A percentile compares a stretch with the other conserved stretches of the same genome.
These are phyloP conservation scores for Sinonovacula constricta DNA, from an alignment of 1,140 invertebrate genomes.

Conservation along the genomic window DNA sequence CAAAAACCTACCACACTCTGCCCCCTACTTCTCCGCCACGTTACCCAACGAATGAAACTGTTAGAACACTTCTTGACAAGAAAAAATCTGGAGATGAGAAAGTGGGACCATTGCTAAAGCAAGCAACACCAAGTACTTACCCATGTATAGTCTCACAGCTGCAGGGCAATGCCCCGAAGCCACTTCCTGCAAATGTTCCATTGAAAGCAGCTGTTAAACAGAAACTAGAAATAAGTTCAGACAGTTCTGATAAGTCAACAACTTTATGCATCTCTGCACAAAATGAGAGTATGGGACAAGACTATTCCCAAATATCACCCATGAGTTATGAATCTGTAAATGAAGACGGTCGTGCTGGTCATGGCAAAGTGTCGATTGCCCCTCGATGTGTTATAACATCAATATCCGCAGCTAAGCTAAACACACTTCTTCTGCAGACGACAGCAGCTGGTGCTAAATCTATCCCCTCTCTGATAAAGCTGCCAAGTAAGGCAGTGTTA, in stretches of 20 bases:
- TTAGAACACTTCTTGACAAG: constrained; percentile 43
- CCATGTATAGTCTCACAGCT: background rate
- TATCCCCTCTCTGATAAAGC: constrained; percentile 44
- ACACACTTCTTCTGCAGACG: constrained; percentile 44
- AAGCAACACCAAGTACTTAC: background rate
- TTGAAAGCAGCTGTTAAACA: background rate
- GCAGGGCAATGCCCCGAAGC: background rate
- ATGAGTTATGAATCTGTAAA: background rate
- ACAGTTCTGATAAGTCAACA: too few relatives aligned
- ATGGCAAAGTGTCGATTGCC: background rate
- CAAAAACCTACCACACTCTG: background rate
- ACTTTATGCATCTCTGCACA: background rate
- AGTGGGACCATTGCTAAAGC: background rate
- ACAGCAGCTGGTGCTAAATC: constrained; percentile 48
- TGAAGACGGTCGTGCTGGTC: background rate
- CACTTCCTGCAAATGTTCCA: background rate
- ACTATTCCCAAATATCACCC: background rate
- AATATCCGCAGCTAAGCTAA: constrained; percentile 50
- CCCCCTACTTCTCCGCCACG: background rate
- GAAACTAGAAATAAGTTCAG: background rate
- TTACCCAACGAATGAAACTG: constrained; percentile 46
- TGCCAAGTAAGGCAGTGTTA: constrained; percentile 48
- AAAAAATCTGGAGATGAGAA: constrained; percentile 28
- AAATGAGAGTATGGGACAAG: background rate
- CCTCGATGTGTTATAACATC: constrained; percentile 49